A percentile compares a stretch with the other conserved stretches of the same genome.
These are phyloP conservation scores for Coronaproctus castanopsis DNA, from an alignment of 2,888 invertebrate genomes.

Conservation along the genomic window DNA sequence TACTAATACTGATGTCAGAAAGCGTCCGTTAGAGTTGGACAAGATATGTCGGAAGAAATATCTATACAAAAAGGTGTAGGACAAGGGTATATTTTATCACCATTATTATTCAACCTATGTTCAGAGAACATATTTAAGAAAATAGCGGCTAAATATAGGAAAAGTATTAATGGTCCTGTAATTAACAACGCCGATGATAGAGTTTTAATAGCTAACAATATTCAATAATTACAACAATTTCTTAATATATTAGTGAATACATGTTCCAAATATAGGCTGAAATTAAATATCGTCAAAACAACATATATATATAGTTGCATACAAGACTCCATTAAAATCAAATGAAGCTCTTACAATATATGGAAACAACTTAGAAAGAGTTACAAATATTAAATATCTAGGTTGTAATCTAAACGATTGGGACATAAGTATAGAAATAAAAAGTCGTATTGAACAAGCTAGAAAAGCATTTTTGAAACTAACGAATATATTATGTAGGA, in stretches of 20 bases:
- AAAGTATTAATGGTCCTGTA: no score
- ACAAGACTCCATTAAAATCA: neutral
- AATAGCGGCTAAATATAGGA: neutral
- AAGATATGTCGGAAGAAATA: neutral
- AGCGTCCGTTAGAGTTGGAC: neutral
- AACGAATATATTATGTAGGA: neutral
- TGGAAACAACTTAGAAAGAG: neutral
- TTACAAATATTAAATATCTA: neutral
- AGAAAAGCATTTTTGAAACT: neutral
- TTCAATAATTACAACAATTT: neutral
- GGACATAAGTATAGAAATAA: neutral
- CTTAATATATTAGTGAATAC: neutral
- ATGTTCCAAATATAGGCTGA: neutral
- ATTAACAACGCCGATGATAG: no score
- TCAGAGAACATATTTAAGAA: neutral
- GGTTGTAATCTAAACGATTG: neutral
- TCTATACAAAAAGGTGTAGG: neutral
- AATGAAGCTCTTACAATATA: neutral
- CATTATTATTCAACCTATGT: neutral
- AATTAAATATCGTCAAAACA: neutral
- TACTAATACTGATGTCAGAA: neutral
- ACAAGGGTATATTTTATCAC: neutral
- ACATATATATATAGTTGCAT: neutral
- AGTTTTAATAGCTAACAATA: neutral
- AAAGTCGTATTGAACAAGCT: neutral